A percentile compares a stretch with the other conserved stretches of the same genome.
These are phyloP conservation scores for Nesogale talazaci DNA, from an alignment of 2,113 vertebrate species.

Conservation along the genomic window DNA sequence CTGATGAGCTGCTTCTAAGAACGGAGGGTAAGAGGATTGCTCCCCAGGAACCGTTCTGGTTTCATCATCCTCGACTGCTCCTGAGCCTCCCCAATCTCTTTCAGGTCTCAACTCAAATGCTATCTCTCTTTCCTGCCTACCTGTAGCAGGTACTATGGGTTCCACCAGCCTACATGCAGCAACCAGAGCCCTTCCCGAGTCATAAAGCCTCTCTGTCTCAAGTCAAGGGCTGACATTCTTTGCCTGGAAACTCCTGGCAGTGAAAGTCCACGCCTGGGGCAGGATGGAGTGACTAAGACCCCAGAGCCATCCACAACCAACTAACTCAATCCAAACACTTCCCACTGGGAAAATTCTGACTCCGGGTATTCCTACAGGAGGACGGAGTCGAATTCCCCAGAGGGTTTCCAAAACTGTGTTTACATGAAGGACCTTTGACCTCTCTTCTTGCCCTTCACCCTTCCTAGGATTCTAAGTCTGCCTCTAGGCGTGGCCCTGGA, in stretches of 20 bases:
- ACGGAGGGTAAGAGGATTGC: neutral
- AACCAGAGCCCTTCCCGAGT: neutral
- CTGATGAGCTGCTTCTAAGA: neutral
- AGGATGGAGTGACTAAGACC: neutral
- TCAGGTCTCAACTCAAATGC: neutral
- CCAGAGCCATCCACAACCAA: neutral
- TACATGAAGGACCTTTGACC: neutral
- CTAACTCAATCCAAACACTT: neutral
- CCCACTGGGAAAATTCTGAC: neutral
- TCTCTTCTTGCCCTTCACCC: no score
- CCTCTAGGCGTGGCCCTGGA: no score
- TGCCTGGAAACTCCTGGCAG: neutral
- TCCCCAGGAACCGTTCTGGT: neutral
- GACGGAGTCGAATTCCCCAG: neutral
- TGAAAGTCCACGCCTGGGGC: neutral
- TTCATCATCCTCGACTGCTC: neutral
- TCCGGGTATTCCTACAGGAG: neutral
- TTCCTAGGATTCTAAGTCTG: no score
- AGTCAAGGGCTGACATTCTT: neutral
- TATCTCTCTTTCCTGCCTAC: no score
- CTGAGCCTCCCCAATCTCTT: rapidly evolving
- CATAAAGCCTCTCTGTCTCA: neutral
- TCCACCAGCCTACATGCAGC: neutral
- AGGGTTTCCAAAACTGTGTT: neutral
- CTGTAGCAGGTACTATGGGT: rapidly evolving